Evolutionary conservation across 2,888 invertebrate species (phyloP), one percentile per base, ranked within the genome.

Genomic region (Apotomis capreana): DNA sequence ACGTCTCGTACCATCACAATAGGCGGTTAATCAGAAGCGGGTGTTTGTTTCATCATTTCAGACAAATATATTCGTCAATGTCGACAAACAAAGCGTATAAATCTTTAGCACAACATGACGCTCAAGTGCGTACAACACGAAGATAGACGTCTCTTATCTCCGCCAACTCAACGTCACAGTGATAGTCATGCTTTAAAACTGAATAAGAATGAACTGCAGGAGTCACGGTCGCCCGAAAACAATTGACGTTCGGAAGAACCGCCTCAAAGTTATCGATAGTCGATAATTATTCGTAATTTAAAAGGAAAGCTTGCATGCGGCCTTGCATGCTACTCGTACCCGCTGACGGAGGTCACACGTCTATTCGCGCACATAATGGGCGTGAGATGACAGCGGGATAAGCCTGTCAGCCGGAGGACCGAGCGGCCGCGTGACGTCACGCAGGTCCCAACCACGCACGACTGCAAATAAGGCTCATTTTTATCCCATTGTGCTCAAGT

Each of bases 351-450:
- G 90, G 89, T 83, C 87, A 84, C 83, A 79, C 82, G 87, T 88
- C 89, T 86, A 85, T 86, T 81, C 79, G 78, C 77, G 79, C 78
- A 81, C 84, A 87, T 88, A 89, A 90, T 90, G 84, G 88, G 81
- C 82, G 80, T 76, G 79, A 87, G 89, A 91, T 91, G 91, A 90
- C 90, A 90, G 81, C 76, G 74, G 77, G 90, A 89, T 89, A 89
- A 83, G 80, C 76, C 75, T 70, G 78, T 64, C 76, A 79, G 75
- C 70, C 74, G 64, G 64, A 68, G 55, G 74, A 76, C 73, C 74
- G 75, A 77, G 74, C 76, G 36, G 37, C 58, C 74, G 76, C 78
- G 78, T 80, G 80, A 77, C 79, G 75, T 75, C 70, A 77, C 69
- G 71, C 70, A 76, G 71, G 71, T 68, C 71, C 71, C 61, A 68